Evolutionary conservation across 2,113 vertebrate genomes (phyloP).

Genomic region (Orientallactaga bullata): DNA sequence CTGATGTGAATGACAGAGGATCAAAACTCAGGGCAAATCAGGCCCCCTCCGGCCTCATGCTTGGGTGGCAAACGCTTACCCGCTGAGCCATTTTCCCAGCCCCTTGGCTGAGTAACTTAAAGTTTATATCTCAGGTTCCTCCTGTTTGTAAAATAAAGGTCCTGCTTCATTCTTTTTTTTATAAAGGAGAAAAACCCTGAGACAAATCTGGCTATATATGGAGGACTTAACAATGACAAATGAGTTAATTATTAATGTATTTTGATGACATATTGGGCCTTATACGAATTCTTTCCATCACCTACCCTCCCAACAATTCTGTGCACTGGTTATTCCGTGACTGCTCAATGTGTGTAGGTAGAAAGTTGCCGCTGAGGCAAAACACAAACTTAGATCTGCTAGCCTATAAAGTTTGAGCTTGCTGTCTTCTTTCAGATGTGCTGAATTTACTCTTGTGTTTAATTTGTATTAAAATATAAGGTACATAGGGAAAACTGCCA

Average conservation of each 20-base stretch:
- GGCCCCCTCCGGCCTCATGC: too few species aligned
- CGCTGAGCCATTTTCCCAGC: too few species aligned
- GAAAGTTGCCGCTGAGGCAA: neutral
- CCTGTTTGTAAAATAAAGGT: conserved; percentile 7
- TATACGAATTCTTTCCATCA: neutral
- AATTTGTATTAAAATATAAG: neutral
- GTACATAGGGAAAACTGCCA: neutral
- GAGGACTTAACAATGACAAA: neutral
- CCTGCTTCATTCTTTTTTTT: neutral
- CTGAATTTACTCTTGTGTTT: neutral
- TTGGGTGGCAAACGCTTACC: too few species aligned
- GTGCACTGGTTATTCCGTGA: neutral
- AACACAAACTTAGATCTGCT: neutral
- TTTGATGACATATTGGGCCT: neutral
- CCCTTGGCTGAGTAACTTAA: neutral
- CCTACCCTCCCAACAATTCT: neutral
- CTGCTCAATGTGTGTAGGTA: neutral
- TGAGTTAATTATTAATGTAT: neutral
- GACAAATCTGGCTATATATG: neutral
- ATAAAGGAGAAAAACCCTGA: conserved; percentile 38
- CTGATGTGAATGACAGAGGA: too few species aligned
- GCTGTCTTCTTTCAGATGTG: neutral
- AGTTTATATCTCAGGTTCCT: neutral
- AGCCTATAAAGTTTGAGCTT: neutral
- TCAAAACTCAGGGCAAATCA: too few species aligned